Evolutionary conservation across 2,113 vertebrate species (phyloP).

Genomic region (Plestiodon gilberti): DNA sequence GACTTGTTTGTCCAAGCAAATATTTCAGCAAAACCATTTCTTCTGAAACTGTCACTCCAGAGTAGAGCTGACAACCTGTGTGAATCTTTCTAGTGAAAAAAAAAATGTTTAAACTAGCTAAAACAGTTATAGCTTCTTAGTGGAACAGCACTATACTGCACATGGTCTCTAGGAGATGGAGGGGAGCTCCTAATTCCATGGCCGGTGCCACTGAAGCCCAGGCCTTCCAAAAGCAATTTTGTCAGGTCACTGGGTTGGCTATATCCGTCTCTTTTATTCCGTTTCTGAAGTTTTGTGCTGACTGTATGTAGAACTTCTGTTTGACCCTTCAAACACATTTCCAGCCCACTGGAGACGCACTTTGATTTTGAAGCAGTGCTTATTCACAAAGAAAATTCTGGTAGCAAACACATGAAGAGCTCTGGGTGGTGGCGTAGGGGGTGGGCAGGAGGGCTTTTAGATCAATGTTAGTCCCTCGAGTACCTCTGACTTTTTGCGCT

Average conservation of each 20-base stretch:
- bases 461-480: slow-evolving; percentile 81
- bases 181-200: not conserved
- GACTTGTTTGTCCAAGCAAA: not conserved
- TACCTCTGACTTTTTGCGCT: slow-evolving; percentile 80
- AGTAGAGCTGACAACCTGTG: not conserved
- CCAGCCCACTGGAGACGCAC: slow-evolving; percentile 78
- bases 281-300: slow-evolving; percentile 69
- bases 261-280: not conserved
- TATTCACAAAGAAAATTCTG: slow-evolving; percentile 82
- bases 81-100: not conserved
- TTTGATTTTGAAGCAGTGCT: slow-evolving; percentile 78
- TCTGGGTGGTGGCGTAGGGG: slow-evolving; percentile 60
- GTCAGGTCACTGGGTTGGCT: not conserved
- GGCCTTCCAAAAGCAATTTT: not conserved
- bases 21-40: not conserved
- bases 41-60: not conserved
- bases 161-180: not conserved
- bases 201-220: rapidly evolving
- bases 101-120: too few relatives aligned
- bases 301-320: slow-evolving; percentile 75
- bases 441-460: slow-evolving; percentile 77
- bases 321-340: slow-evolving; percentile 81
- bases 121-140: not conserved
- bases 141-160: not conserved
- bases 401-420: slow-evolving; percentile 68